phyloP scores from a whole-genome alignment of 1,140 invertebrate genomes.

The Bombus fervidus region DNA sequence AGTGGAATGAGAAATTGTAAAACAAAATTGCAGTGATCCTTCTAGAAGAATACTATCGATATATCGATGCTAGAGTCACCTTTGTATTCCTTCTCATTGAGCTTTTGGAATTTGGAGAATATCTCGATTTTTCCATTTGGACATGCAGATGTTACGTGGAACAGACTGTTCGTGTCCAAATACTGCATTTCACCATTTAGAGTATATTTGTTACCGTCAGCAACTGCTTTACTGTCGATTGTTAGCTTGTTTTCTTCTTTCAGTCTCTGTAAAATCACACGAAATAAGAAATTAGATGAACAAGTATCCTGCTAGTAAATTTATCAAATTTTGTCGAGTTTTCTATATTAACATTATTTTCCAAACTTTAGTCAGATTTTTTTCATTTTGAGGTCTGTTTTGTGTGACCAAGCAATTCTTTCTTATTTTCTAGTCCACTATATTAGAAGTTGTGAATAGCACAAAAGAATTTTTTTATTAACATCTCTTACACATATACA shows the following conservation, averaged over 20 bases:
- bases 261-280: conserved; percentile 71
- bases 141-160: conserved; percentile 78
- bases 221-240: conserved; percentile 76
- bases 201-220: conserved; percentile 83
- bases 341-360: no score
- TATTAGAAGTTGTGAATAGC: no score
- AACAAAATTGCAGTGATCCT: not conserved
- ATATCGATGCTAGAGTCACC: conserved; percentile 73
- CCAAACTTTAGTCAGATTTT: no score
- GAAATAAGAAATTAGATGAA: conserved; percentile 16
- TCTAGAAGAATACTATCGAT: not conserved
- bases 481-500: no score
- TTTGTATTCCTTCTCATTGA: conserved; percentile 84
- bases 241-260: conserved; percentile 80
- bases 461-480: no score
- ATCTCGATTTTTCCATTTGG: conserved; percentile 82
- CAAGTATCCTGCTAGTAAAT: no score
- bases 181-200: conserved; percentile 78
- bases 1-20: not conserved
- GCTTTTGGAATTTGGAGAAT: conserved; percentile 81
- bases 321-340: no score
- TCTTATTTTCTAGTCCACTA: no score
- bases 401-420: no score
- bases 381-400: no score
- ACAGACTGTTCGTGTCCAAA: conserved; percentile 66